Evolutionary conservation across 2,888 invertebrate genomes (phyloP), one percentile per base, ranked within the genome.

Genomic region (Caenorhabditis sp.): DNA sequence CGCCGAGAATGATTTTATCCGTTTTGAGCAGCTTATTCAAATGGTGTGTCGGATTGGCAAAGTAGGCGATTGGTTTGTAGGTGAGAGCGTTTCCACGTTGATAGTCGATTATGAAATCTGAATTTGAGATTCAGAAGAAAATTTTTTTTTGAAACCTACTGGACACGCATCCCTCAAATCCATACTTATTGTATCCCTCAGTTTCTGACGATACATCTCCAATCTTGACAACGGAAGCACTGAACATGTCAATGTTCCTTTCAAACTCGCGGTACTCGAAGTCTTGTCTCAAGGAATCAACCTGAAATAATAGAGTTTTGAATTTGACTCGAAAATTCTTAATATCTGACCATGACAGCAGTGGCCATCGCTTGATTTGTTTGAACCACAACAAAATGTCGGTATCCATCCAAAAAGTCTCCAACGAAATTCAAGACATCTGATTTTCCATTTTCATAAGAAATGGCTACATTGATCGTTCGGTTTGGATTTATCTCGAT

Each of bases 301-400:
- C 66, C 84, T 86, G 66, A 31, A 75, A n/a, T n/a, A n/a, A n/a
- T n/a, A n/a, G n/a, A n/a, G n/a, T n/a, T n/a, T n/a, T n/a, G n/a
- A n/a, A n/a, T n/a, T n/a, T n/a, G n/a, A n/a, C n/a, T n/a, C n/a
- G n/a, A n/a, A n/a, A n/a, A n/a, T n/a, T n/a, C n/a, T n/a, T n/a
- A n/a, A n/a, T n/a, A n/a, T n/a, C n/a, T n/a, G n/a, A 89, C 86
- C 76, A 86, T 77, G 38, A 89, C 80, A 0, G 84, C 82, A 12
- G 85, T 85, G 12, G 86, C 84, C 22, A 51, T 47, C 4, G 76
- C 66, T 44, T 64, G 74, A 47, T 73, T 79, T 38, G 89, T 89
- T 26, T 85, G 85, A 3, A 80, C 82, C n/a, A 89, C 88, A 19
- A 90, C 80, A 68, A 89, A 90, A 79, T 91, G 90, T 2, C 90